Percentiles rank a stretch among this genome's conserved stretches.
Evolutionary conservation across 1,140 invertebrate genomes (phyloP).

Genomic region (Drosophila arawakana): DNA sequence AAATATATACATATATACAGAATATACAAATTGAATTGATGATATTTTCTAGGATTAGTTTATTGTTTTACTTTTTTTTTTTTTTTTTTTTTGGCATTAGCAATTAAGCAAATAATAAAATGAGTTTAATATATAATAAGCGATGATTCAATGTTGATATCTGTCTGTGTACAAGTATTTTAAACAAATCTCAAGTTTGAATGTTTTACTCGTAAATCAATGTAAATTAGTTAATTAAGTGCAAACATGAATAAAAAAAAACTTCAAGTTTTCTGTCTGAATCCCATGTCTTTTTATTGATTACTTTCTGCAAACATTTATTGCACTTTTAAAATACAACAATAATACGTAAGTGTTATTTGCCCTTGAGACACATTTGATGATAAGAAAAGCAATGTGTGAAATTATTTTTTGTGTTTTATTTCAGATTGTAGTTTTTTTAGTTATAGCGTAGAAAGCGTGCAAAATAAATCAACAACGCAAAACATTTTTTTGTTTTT

Average conservation of each 20-base stretch:
- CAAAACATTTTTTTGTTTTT: too few relatives aligned
- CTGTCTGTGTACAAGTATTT: constrained; percentile 54
- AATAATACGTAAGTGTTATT: too few relatives aligned
- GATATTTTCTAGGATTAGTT: constrained; percentile 25
- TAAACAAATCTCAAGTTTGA: constrained; percentile 57
- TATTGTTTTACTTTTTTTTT: not conserved
- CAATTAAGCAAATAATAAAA: not conserved
- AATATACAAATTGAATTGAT: constrained; percentile 17
- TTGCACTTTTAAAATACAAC: too few relatives aligned
- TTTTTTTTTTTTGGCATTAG: constrained; percentile 22
- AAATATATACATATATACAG: constrained; percentile 11
- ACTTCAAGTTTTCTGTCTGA: constrained; percentile 62
- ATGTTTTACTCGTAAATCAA: constrained; percentile 53
- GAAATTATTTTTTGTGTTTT: too few relatives aligned
- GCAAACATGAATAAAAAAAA: constrained; percentile 41
- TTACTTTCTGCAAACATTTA: too few relatives aligned
- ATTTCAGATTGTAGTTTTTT: too few relatives aligned
- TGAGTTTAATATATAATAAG: constrained; percentile 12
- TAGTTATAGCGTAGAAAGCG: too few relatives aligned
- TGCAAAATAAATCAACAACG: too few relatives aligned
- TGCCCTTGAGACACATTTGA: too few relatives aligned
- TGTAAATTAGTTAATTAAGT: constrained; percentile 33
- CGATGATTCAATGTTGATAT: constrained; percentile 58
- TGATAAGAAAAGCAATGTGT: too few relatives aligned
- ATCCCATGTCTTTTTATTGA: not conserved